Conservation (phyloP, 2,888 invertebrate genomes). For the Drosophila diplacantha region DNA sequence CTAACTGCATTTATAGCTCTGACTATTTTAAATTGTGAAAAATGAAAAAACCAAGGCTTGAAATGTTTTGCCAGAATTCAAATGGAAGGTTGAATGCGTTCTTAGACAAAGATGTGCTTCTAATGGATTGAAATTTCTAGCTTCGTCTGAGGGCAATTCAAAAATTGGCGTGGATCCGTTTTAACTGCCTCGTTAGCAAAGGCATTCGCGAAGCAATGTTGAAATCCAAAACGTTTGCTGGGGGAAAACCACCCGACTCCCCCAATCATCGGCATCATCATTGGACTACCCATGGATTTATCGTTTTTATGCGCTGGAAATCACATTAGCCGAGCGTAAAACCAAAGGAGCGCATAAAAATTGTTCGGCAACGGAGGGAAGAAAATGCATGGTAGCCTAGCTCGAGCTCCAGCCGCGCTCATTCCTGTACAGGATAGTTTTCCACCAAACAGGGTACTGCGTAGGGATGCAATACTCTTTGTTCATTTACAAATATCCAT, state of each 20-base stretch:
- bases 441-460: constrained; percentile 44
- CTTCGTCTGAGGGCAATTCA: constrained; percentile 22
- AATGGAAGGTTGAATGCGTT: constrained; percentile 9
- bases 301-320: constrained; percentile 70
- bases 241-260: not conserved
- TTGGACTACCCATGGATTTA: constrained; percentile 55
- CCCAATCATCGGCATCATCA: constrained; percentile 22
- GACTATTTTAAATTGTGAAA: constrained; percentile 5
- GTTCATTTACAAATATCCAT: not conserved
- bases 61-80: not conserved
- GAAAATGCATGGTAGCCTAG: constrained; percentile 46
- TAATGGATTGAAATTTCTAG: constrained; percentile 49
- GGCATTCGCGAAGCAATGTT: constrained; percentile 49
- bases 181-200: constrained; percentile 66
- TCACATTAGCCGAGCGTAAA: constrained; percentile 69
- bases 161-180: constrained; percentile 51
- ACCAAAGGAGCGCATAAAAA: constrained; percentile 65
- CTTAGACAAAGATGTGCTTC: constrained; percentile 57
- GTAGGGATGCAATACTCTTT: not conserved
- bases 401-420: constrained; percentile 1
- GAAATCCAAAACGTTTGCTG: constrained; percentile 46
- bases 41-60: not conserved
- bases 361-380: constrained; percentile 19
- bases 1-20: constrained; percentile 18
- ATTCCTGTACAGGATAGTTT: constrained; percentile 19